Percentiles rank a stretch among this genome's conserved stretches.
Conservation (phyloP, 2,888 invertebrate genomes). For the Pocota personata region DNA sequence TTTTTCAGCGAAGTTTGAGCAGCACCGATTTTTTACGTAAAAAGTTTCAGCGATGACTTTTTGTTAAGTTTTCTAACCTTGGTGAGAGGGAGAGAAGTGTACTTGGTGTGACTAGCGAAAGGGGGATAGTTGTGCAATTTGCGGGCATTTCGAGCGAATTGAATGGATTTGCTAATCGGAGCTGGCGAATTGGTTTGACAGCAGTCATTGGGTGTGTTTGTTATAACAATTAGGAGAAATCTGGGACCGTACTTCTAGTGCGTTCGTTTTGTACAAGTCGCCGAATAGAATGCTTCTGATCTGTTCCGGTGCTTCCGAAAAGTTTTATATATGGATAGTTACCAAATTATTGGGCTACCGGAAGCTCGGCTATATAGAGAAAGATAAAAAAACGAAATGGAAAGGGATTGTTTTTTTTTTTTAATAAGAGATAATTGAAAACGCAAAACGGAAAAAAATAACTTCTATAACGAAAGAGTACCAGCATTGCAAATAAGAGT, state of each 20-base stretch:
- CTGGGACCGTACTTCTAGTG: no score
- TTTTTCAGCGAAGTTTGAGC: conserved; percentile 9
- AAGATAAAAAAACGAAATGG: no score
- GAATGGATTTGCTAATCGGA: not conserved
- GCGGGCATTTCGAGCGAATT: conserved; percentile 11
- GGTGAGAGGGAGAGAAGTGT: not conserved
- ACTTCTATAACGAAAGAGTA: no score
- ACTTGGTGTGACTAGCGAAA: not conserved
- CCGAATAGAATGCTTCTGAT: no score
- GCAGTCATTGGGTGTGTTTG: conserved; percentile 11
- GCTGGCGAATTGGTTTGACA: conserved; percentile 20
- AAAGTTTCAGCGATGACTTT: conserved; percentile 3
- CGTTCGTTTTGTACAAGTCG: not conserved
- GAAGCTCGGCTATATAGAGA: no score
- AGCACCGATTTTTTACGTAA: conserved; percentile 16
- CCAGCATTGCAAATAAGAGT: no score
- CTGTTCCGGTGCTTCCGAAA: no score
- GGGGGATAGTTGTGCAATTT: not conserved
- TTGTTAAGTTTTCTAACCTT: conserved; percentile 34
- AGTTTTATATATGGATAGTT: no score
- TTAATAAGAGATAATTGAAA: no score
- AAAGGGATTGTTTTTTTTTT: no score
- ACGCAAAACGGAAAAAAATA: no score
- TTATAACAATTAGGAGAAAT: not conserved
- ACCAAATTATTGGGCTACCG: no score